Base-by-base conservation (phyloP, 2,113 vertebrate genomes). In the Suncus etruscus region DNA sequence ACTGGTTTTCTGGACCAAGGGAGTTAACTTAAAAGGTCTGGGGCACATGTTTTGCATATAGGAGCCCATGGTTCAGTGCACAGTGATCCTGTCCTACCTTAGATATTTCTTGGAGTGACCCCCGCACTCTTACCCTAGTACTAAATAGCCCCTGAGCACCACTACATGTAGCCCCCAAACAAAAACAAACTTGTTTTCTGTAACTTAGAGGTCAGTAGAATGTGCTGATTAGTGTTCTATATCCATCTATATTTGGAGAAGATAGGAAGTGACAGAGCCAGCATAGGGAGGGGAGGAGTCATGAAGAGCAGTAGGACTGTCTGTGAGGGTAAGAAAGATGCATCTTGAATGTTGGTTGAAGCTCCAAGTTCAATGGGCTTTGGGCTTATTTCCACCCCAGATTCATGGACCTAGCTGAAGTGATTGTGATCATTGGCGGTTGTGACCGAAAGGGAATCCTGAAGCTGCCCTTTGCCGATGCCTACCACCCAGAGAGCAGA, bases 391-490 rank as follows among this genome's bases (percentile, higher is more conserved):
- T 50, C 1, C 69, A 63, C 10, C 25, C 48, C 94, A 98, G 98
- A 95, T 98, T 97, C 90, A 97, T 97, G 94, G 98, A 98, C 31
- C 84, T 97, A 72, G 96, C 97, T 5, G 98, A 98, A 95, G 95
- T 98, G 89, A 98, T 98, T 1, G 86, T 98, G 1, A 87, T 98
- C 87, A 97, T 98, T 1, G 98, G 98, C 0, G 98, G 98, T 24
- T 98, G 98, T 6, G 98, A 98, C 83, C 98, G 96, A 84, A 98
- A 97, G 58, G 97, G 98, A 0, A 97, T 98, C 29, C 81, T 97
- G 80, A 97, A 97, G 74, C 95, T 98, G 58, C 97, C 98, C 25
- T 98, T 98, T 61, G 95, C 97, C 0, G 97, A 98, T 3, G 96
- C 96, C 90, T 97, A 98, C 94, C 97, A 98, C 48, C 97, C 98